These are phyloP conservation scores for Lymantria dispar DNA, from an alignment of 2,888 invertebrate genomes.

Conservation along the genomic window DNA sequence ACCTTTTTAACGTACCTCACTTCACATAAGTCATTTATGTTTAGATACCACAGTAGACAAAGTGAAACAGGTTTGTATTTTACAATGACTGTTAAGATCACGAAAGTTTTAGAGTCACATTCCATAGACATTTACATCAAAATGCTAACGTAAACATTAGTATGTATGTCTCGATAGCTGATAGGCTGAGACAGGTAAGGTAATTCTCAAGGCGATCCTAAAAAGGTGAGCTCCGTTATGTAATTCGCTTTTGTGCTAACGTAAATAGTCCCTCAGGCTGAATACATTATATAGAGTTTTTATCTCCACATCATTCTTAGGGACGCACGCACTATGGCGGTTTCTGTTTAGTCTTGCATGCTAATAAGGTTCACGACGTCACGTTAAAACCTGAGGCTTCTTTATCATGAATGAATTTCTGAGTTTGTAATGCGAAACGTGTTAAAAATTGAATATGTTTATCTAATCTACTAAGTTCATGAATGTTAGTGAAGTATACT, in stretches of 20 bases:
- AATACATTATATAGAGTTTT: constrained; percentile 62
- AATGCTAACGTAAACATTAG: constrained; percentile 13
- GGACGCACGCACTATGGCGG: constrained; percentile 37
- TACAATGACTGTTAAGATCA: background rate
- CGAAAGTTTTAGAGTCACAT: background rate
- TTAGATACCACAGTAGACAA: too few relatives aligned
- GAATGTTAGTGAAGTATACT: constrained; percentile 20
- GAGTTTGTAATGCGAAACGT: background rate
- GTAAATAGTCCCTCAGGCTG: constrained; percentile 48
- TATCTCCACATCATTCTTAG: constrained; percentile 46
- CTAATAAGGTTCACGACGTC: constrained; percentile 47
- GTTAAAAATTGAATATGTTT: constrained; percentile 12
- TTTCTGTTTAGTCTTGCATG: constrained; percentile 49
- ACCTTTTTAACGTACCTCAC: background rate
- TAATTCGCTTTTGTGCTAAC: constrained; percentile 43
- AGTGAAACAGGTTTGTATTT: too few relatives aligned
- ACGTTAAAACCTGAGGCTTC: constrained; percentile 3
- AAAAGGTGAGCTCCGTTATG: constrained; percentile 52
- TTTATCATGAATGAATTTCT: background rate
- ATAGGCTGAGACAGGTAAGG: constrained; percentile 33
- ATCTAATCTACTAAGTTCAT: constrained; percentile 18
- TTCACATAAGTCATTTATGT: too few relatives aligned
- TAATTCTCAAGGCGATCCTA: constrained; percentile 41
- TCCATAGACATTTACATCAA: constrained; percentile 10
- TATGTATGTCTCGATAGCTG: constrained; percentile 32